A percentile compares a stretch with the other conserved stretches of the same genome.
Conservation (phyloP, 2,888 invertebrate genomes). For the Rapana venosa region DNA sequence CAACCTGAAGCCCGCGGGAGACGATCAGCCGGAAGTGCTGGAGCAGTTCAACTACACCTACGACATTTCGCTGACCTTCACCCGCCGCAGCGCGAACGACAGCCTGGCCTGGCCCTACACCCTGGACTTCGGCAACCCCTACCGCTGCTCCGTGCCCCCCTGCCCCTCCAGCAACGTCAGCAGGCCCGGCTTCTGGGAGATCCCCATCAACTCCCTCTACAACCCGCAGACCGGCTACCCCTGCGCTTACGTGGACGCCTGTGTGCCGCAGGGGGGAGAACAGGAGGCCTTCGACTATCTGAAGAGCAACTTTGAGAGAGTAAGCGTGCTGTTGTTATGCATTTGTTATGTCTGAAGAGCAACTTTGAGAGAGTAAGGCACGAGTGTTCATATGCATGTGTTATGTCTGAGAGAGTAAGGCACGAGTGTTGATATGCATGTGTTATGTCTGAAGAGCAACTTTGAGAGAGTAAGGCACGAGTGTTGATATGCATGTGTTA, state of each 20-base stretch:
- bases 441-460: no score
- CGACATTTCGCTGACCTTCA: conserved; percentile 61
- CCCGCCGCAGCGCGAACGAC: neutral
- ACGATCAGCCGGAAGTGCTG: conserved; percentile 52
- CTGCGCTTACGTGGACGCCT: conserved; percentile 70
- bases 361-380: neutral
- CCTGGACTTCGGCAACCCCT: conserved; percentile 83
- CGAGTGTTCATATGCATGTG: neutral
- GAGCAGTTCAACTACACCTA: conserved; percentile 59
- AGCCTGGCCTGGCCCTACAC: conserved; percentile 85
- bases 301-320: conserved; percentile 84
- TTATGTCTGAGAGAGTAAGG: neutral
- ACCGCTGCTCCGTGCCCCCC: conserved; percentile 64
- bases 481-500: no score
- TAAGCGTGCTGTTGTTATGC: neutral
- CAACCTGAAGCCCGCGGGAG: conserved; percentile 64
- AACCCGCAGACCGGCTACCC: conserved; percentile 59
- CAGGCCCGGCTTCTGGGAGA: conserved; percentile 83
- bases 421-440: neutral
- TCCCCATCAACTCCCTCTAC: conserved; percentile 81
- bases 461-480: no score
- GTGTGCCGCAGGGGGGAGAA: conserved; percentile 60
- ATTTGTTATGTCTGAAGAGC: neutral
- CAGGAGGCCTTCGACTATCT: conserved; percentile 80
- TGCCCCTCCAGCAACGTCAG: conserved; percentile 57